Conservation (phyloP, 2,888 invertebrate species). For the Dryocosmus kuriphilus region DNA sequence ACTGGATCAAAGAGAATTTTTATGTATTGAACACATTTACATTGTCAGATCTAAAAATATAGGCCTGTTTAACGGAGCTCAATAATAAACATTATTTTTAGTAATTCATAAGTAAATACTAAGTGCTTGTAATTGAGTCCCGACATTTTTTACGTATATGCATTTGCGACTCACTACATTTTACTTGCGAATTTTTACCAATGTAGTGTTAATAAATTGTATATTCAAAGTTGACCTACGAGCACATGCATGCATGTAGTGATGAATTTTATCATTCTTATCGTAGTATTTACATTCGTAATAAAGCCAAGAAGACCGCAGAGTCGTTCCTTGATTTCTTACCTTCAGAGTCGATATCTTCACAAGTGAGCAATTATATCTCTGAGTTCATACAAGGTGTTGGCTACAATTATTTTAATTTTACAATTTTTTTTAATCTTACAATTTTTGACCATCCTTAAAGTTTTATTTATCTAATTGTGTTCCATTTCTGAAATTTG, state of each 20-base stretch:
- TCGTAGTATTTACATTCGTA: conserved; percentile 25
- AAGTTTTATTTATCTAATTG: conserved; percentile 19
- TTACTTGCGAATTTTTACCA: background rate
- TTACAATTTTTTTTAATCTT: no score
- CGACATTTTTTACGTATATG: conserved; percentile 31
- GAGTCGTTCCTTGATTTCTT: background rate
- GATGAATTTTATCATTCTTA: conserved; percentile 25
- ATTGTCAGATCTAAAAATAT: no score
- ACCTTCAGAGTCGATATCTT: conserved; percentile 16
- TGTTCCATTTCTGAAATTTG: background rate
- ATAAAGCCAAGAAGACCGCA: conserved; percentile 16
- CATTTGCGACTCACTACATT: conserved; percentile 1
- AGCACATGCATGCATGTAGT: background rate
- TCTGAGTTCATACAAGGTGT: background rate
- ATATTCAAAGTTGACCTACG: conserved; percentile 20
- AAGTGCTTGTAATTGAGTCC: background rate
- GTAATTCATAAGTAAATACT: background rate
- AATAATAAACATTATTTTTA: background rate
- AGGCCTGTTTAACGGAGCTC: background rate
- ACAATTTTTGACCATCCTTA: conserved; percentile 16
- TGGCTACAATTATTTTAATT: background rate
- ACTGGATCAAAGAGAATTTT: no score
- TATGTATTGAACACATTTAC: no score
- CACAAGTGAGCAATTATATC: conserved; percentile 3
- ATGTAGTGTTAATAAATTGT: conserved; percentile 16